phyloP scores from a whole-genome alignment of 2,113 vertebrate species.

The Mastomys coucha region DNA sequence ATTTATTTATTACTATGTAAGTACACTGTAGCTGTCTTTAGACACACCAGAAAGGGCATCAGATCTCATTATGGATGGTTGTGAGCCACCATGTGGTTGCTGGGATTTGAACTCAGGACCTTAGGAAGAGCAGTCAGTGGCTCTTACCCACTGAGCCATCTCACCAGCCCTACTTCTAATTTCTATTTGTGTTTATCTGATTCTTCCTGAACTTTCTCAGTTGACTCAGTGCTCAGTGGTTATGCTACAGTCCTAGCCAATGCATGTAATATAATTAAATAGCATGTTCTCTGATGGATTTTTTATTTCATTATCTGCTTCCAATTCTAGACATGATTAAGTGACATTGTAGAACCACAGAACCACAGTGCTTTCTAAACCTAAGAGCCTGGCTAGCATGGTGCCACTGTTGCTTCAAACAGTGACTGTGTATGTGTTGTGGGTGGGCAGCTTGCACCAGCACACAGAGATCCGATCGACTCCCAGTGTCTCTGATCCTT shows the following conservation, averaged over 20 bases:
- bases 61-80: no score
- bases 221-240: not conserved
- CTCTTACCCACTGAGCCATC: no score
- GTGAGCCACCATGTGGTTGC: no score
- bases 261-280: slow-evolving; percentile 11
- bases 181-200: not conserved
- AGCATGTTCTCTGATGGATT: slow-evolving; percentile 35
- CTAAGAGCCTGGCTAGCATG: not conserved
- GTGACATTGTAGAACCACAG: slow-evolving; percentile 39
- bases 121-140: no score
- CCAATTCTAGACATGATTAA: slow-evolving; percentile 61
- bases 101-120: no score
- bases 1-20: no score
- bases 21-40: no score
- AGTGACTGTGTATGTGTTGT: not conserved
- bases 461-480: not conserved
- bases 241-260: slow-evolving; percentile 19
- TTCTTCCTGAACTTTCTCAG: not conserved
- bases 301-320: slow-evolving; percentile 67
- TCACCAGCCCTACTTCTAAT: not conserved
- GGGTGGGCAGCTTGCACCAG: not conserved
- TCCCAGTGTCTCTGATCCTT: not conserved
- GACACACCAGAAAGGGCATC: no score
- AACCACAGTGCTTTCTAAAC: not conserved
- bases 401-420: not conserved